Evolutionary conservation across 2,888 invertebrate genomes (phyloP), one percentile per base, ranked within the genome.

Genomic region (Cabera pusaria): DNA sequence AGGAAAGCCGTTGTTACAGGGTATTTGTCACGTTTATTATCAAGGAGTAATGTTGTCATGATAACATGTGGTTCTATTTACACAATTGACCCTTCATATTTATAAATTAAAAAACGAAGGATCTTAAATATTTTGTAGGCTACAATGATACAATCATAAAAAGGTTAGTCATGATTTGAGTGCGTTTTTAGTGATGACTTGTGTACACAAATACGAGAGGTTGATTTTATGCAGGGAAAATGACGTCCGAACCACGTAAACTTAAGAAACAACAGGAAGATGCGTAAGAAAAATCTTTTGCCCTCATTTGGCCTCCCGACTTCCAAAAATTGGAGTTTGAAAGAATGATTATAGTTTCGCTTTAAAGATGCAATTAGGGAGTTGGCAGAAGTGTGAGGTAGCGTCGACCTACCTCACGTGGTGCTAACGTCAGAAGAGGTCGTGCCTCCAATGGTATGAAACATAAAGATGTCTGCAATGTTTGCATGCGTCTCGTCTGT

Each of bases 351-450:
- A 46, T 35, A 36, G 46, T 56, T 56, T 27, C 9, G 34, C 20
- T 49, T 50, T 48, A 44, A 50, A 49, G 56, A 56, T 44, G 44
- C 37, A 52, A 54, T 59, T 54, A 57, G 41, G 40, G 49, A 54
- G 5, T 78, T 78, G 78, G 78, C 78, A 77, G 46, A 40, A 3
- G 8, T n/a, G 1, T 28, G 14, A 28, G 50, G 45, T 40, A 39
- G 48, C 50, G 48, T 67, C 64, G 74, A 72, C 77, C 76, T 75
- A 68, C 72, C 72, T 69, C 76, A 75, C 67, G 64, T 65, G 64
- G 48, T 57, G 11, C 12, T 31, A 46, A 64, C 66, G 68, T 72
- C 69, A 68, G 44, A 56, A 29, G 28, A 48, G 37, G 59, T 56
- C 63, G 61, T 56, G 60, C 61, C 61, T 53, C 51, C 52, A 22